Percentiles rank a stretch among this genome's conserved stretches.
Evolutionary conservation across 2,888 invertebrate genomes (phyloP).

Genomic region (Alcis repandata): DNA sequence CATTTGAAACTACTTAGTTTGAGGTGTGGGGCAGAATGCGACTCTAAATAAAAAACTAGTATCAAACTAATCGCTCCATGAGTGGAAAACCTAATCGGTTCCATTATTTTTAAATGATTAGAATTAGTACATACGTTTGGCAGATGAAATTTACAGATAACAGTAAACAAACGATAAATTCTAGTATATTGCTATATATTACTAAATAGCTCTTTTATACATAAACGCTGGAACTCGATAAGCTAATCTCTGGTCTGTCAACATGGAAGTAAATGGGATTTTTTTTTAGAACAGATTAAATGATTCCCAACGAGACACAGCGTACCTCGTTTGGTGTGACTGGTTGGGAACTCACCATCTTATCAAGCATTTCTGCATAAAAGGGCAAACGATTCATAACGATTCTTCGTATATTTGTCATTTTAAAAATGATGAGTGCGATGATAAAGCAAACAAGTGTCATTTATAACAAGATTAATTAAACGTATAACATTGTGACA

Average conservation of each 20-base stretch:
- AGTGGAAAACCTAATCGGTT: neutral
- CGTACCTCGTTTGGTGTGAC: too few species aligned
- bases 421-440: conserved; percentile 1
- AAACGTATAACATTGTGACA: conserved; percentile 2
- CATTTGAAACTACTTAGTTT: neutral
- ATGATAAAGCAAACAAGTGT: neutral
- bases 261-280: too few species aligned
- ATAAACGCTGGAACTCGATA: neutral
- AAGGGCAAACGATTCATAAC: too few species aligned
- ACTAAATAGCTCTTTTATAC: neutral
- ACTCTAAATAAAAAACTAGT: neutral
- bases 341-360: too few species aligned
- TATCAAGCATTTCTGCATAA: too few species aligned
- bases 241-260: too few species aligned
- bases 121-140: neutral
- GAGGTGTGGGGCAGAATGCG: neutral
- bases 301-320: too few species aligned
- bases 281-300: too few species aligned
- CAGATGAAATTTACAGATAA: neutral
- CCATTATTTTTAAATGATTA: neutral
- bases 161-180: neutral
- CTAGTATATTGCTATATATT: neutral
- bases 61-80: neutral
- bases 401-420: neutral
- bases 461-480: neutral